Evolutionary conservation across 1,140 invertebrate genomes (phyloP).

Genomic region (Meloidogyne exigua): DNA sequence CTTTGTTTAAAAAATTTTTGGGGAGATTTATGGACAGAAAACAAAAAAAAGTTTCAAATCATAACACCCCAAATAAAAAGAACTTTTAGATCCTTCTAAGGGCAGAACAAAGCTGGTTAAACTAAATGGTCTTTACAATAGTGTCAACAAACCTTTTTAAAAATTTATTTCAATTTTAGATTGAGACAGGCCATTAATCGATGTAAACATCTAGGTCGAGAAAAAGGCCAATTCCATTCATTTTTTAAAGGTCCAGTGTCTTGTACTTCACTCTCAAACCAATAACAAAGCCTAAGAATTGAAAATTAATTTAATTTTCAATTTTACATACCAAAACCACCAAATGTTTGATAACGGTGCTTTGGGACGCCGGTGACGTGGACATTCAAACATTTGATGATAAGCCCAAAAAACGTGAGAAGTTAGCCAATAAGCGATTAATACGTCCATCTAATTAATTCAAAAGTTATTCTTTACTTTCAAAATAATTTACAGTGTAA

Average conservation of each 20-base stretch:
- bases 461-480: constrained; percentile 1
- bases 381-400: constrained; percentile 62
- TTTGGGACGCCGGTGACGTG: constrained; percentile 41
- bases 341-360: constrained; percentile 56
- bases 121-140: no score
- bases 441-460: constrained; percentile 41
- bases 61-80: no score
- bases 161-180: constrained; percentile 42
- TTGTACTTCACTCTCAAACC: constrained; percentile 55
- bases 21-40: no score
- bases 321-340: constrained; percentile 63
- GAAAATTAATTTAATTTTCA: constrained; percentile 30
- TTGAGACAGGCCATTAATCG: constrained; percentile 43
- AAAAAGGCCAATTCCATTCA: constrained; percentile 61
- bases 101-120: no score
- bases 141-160: no score
- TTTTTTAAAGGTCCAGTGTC: constrained; percentile 50
- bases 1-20: background rate
- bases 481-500: constrained; percentile 50
- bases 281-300: background rate
- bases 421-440: constrained; percentile 62
- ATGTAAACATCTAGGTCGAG: constrained; percentile 48
- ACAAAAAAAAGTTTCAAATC: no score
- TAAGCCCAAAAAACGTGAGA: constrained; percentile 61
- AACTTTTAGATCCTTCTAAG: no score